These are phyloP conservation scores for Ormia ochracea DNA, from an alignment of 2,888 invertebrate genomes.

Conservation along the genomic window DNA sequence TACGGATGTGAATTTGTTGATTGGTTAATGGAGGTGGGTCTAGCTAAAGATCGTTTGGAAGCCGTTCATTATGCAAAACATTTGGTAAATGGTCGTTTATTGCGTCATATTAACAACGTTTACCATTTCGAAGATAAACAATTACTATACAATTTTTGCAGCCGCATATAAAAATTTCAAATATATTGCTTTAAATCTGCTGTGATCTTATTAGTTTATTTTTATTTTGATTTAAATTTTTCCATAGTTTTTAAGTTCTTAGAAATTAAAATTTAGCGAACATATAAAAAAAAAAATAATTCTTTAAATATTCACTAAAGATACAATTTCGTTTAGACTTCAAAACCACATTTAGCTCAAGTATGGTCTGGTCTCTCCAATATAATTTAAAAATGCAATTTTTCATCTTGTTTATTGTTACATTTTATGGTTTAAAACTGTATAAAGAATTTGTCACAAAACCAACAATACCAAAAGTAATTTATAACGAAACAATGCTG, in stretches of 20 bases:
- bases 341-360: conserved; percentile 26
- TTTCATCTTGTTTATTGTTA: background rate
- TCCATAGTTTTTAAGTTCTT: conserved; percentile 52
- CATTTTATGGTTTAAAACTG: background rate
- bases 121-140: conserved; percentile 91
- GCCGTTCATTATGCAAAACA: conserved; percentile 89
- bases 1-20: conserved; percentile 89
- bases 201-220: conserved; percentile 58
- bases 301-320: background rate
- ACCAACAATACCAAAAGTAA: conserved; percentile 39
- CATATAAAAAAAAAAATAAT: too few relatives aligned
- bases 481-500: conserved; percentile 47
- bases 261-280: too few relatives aligned
- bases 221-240: conserved; percentile 41
- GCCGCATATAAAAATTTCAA: conserved; percentile 70
- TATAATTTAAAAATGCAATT: conserved; percentile 39
- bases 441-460: conserved; percentile 44
- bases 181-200: conserved; percentile 59
- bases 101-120: conserved; percentile 88
- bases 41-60: conserved; percentile 87
- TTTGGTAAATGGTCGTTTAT: conserved; percentile 88
- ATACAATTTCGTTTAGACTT: background rate
- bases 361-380: conserved; percentile 32
- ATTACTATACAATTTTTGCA: conserved; percentile 86
- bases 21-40: conserved; percentile 89